These are phyloP conservation scores for Picus viridis DNA, from an alignment of 2,797 vertebrate species.

Conservation along the genomic window DNA sequence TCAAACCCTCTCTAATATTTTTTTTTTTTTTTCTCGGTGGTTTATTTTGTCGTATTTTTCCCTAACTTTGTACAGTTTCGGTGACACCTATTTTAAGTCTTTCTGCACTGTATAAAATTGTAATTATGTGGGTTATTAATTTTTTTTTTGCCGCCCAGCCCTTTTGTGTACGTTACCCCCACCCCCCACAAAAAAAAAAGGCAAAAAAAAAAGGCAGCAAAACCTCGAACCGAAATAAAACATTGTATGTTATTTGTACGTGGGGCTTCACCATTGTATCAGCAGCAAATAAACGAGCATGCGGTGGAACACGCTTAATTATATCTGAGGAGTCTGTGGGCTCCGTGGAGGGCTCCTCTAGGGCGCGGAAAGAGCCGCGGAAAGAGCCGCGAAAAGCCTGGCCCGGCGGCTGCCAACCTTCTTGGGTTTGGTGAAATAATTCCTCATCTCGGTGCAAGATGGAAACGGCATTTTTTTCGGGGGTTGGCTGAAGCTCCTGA, in stretches of 20 bases:
- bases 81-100: constrained; percentile 82
- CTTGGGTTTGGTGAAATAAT: background rate
- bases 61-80: constrained; percentile 75
- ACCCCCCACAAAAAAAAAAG: constrained; percentile 41
- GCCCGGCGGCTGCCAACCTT: background rate
- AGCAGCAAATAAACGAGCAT: constrained; percentile 70
- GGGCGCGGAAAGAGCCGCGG: background rate
- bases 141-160: background rate
- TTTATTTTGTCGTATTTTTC: constrained; percentile 2
- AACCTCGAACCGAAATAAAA: constrained; percentile 72
- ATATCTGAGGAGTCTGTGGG: constrained; percentile 10
- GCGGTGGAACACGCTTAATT: constrained; percentile 39
- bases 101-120: constrained; percentile 95
- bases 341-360: background rate
- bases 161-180: constrained; percentile 79
- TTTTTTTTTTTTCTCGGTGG: too few species aligned
- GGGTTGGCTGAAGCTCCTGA: constrained; percentile 1
- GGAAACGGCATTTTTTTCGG: background rate
- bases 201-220: background rate
- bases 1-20: background rate
- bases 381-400: background rate
- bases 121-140: constrained; percentile 74
- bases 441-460: background rate
- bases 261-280: constrained; percentile 73
- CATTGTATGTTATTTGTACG: constrained; percentile 82